Evolutionary conservation across 2,888 invertebrate genomes (phyloP).

Genomic region (Hypsopygia costalis): DNA sequence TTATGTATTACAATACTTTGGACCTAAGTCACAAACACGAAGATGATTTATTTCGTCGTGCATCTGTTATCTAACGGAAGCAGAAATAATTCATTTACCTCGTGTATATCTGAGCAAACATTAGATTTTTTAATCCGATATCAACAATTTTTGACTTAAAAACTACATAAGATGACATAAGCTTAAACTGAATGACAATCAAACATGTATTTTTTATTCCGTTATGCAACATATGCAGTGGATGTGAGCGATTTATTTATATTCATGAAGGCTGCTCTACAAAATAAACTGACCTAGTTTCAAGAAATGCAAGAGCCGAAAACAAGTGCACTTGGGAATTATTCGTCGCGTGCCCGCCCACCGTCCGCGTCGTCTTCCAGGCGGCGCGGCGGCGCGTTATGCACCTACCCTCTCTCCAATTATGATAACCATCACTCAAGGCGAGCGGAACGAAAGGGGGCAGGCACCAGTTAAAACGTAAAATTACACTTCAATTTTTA

Average conservation of each 20-base stretch:
- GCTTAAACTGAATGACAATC: too few species aligned
- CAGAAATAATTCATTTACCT: too few species aligned
- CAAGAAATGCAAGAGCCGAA: constrained; percentile 6
- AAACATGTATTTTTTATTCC: background rate
- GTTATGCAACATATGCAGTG: constrained; percentile 5
- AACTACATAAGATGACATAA: too few species aligned
- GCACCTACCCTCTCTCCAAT: constrained; percentile 76
- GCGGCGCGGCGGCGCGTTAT: constrained; percentile 53
- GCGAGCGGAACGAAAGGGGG: constrained; percentile 80
- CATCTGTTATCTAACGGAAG: too few species aligned
- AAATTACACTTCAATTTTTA: constrained; percentile 79
- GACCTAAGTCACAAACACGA: background rate
- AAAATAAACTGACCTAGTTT: constrained; percentile 9
- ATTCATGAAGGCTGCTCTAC: constrained; percentile 6
- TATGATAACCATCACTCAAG: constrained; percentile 80
- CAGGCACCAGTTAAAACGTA: constrained; percentile 77
- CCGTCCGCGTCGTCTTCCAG: constrained; percentile 46
- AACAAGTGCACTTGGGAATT: constrained; percentile 28
- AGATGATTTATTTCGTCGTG: background rate
- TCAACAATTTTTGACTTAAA: too few species aligned
- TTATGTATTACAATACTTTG: constrained; percentile 2
- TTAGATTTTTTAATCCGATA: too few species aligned
- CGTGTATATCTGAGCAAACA: too few species aligned
- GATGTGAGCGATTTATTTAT: constrained; percentile 17
- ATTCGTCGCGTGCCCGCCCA: constrained; percentile 61